These are phyloP conservation scores for Platygyra sinensis DNA, from an alignment of 64 coral and sea anemone genomes.

Conservation along the genomic window DNA sequence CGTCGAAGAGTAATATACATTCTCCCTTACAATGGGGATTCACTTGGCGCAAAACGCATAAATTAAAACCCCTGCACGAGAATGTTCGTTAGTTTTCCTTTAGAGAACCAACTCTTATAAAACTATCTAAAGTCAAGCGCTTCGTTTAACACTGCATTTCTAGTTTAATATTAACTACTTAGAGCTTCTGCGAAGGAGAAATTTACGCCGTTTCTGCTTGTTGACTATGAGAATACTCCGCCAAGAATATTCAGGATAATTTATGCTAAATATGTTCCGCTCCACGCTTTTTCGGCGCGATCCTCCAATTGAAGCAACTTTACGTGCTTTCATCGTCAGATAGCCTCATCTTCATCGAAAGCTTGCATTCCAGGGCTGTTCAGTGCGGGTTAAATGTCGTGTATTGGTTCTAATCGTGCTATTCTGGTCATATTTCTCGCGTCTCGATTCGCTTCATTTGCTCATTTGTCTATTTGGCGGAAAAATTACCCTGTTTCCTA, in stretches of 20 bases:
- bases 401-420: not conserved
- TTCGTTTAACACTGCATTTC: not conserved
- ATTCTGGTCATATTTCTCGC: not conserved
- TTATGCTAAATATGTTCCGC: constrained; percentile 15
- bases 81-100: not conserved
- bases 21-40: constrained; percentile 9
- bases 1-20: not conserved
- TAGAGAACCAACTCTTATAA: not conserved
- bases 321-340: not conserved
- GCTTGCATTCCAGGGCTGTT: not conserved
- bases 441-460: not conserved
- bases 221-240: not conserved
- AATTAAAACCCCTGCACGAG: not conserved
- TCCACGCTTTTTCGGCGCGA: not conserved
- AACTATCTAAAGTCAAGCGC: not conserved
- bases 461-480: not conserved
- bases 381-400: not conserved
- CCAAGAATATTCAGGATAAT: constrained; percentile 23
- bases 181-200: not conserved
- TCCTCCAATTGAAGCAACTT: too few species aligned
- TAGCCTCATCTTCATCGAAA: not conserved
- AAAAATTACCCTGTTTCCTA: not conserved
- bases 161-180: not conserved
- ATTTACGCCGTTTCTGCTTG: not conserved
- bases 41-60: constrained; percentile 4